Evolutionary conservation across 2,797 vertebrate species (phyloP).

Genomic region (Coregonus sp.): DNA sequence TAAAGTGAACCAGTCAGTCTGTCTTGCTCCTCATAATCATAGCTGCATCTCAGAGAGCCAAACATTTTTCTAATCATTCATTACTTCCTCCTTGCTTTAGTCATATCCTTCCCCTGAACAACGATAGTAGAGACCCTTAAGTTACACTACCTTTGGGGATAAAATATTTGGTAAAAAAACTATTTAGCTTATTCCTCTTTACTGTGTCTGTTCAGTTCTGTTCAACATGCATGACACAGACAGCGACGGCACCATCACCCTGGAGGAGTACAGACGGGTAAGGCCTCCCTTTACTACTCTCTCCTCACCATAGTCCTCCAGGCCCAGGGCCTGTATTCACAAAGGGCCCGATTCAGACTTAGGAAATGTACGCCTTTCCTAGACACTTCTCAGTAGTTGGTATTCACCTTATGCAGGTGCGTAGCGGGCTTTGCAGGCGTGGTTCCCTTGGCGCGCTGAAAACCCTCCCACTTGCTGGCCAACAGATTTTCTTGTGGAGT

Average conservation of each 20-base stretch:
- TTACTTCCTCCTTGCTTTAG: constrained; percentile 16
- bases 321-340: background rate
- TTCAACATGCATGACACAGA: constrained; percentile 98
- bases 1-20: background rate
- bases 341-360: no score
- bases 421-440: no score
- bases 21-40: background rate
- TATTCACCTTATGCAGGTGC: no score
- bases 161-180: background rate
- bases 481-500: no score
- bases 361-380: no score
- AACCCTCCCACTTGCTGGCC: no score
- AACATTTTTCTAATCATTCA: constrained; percentile 26
- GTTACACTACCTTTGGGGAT: background rate
- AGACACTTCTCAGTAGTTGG: no score
- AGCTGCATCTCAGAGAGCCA: background rate
- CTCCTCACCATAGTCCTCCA: background rate
- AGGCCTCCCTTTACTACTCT: constrained; percentile 9
- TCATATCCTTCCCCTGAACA: background rate
- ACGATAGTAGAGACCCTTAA: background rate
- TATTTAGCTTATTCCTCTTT: background rate
- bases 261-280: constrained; percentile 91
- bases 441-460: no score
- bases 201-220: constrained; percentile 76
- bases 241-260: constrained; percentile 87